Evolutionary conservation across 2,797 vertebrate genomes (phyloP), one percentile per base, ranked within the genome.

Genomic region (Paedocypris micromegethes): DNA sequence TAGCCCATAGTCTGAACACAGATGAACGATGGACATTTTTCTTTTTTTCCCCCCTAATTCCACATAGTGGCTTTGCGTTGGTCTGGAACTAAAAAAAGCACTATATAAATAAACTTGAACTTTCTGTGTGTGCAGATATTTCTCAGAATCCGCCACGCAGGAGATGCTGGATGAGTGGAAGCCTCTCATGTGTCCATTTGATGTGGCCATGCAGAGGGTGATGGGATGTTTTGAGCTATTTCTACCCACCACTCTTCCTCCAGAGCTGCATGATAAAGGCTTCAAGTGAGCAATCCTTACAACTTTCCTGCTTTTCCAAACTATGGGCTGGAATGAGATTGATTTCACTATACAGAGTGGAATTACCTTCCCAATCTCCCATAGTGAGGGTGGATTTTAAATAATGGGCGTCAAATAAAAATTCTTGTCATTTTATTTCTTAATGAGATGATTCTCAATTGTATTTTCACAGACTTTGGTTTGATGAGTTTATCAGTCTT

Each of bases 91-190:
- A 23, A 23, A 23, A 23, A 23, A 23, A 23, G 23, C 23, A 23
- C 23, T 23, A 23, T 1, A 23, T 23, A 23, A 23, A 23, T 23
- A 23, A 23, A 23, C 23, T 23, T 23, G 23, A 23, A 23, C 23
- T 23, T 23, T 23, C 23, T 44, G 4, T 53, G 23, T 2, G 1
- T 51, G 37, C 75, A 98, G 95, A 43, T 98, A 98, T 83, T 98
- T 98, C 79, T 90, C 93, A 73, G 91, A 90, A 76, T 88, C 87
- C 51, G 90, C 94, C 59, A 97, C 96, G 69, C 90, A 88, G 3
- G 95, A 98, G 82, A 98, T 98, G 96, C 86, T 98, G 67, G 92
- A 94, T 71, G 96, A 98, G 79, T 98, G 96, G 96, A 88, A 92
- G 69, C 96, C 96, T 61, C 87, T 98, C 77, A 93, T 98, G 84